Percentiles rank a stretch among this genome's conserved stretches.
phyloP scores from a whole-genome alignment of 2,113 vertebrate species.

The Sminthopsis crassicaudata region DNA sequence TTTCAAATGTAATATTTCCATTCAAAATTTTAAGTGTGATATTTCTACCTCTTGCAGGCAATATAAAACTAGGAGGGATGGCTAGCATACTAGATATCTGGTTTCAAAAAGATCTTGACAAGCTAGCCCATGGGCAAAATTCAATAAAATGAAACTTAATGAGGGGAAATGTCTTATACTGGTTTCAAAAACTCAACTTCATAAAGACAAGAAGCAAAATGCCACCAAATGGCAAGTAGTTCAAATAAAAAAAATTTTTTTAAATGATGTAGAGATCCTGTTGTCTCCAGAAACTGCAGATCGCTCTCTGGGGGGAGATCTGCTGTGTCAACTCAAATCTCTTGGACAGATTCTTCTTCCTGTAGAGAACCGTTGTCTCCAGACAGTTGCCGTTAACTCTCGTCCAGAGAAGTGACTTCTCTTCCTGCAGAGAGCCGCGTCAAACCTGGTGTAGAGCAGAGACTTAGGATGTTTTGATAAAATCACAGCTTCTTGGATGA shows the following conservation, averaged over 20 bases:
- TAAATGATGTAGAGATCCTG: neutral
- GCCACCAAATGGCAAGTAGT: neutral
- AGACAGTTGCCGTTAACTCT: too few species aligned
- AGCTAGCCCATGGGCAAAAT: neutral
- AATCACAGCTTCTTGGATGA: neutral
- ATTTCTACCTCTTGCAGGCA: neutral
- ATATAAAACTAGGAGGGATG: neutral
- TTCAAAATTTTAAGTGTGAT: neutral
- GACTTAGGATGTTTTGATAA: neutral
- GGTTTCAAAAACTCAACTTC: neutral
- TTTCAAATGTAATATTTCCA: too few species aligned
- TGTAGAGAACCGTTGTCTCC: too few species aligned
- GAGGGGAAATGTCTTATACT: neutral
- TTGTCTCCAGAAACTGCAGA: too few species aligned
- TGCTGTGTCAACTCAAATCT: too few species aligned
- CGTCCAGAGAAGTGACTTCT: too few species aligned
- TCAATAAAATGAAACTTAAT: neutral
- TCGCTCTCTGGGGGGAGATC: too few species aligned
- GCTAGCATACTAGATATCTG: neutral
- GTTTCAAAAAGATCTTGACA: neutral
- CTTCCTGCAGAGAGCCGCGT: too few species aligned
- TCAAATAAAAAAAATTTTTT: neutral
- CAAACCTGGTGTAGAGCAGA: too few species aligned
- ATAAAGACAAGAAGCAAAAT: neutral
- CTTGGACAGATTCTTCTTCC: too few species aligned